A percentile compares a stretch with the other conserved stretches of the same genome.
Evolutionary conservation across 2,113 vertebrate genomes (phyloP).

Genomic region (Muscicapa adusta): DNA sequence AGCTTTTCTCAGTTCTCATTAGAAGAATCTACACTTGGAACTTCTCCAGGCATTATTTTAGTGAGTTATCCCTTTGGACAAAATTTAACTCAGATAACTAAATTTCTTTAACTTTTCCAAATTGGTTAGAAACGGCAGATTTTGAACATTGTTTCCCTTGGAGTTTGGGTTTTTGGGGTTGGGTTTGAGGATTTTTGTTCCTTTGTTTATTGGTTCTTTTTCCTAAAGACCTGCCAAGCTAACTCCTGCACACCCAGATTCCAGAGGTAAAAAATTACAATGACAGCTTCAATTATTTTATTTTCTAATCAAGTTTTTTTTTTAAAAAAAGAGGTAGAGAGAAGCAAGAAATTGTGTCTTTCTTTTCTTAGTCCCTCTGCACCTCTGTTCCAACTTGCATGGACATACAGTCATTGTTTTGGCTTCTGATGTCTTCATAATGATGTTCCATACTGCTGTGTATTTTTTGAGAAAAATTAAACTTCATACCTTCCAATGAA

Average conservation of each 20-base stretch:
- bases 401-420: not conserved
- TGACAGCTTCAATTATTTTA: not conserved
- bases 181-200: not conserved
- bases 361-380: not conserved
- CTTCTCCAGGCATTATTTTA: not conserved
- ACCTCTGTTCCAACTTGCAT: not conserved
- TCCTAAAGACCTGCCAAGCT: not conserved
- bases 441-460: not conserved
- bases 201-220: not conserved
- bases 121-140: not conserved
- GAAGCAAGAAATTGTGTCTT: not conserved
- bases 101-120: not conserved
- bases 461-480: not conserved
- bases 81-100: not conserved
- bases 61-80: not conserved
- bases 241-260: not conserved
- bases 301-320: not conserved
- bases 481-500: not conserved
- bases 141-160: not conserved
- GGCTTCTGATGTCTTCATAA: not conserved
- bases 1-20: not conserved
- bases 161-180: not conserved
- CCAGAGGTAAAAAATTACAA: not conserved
- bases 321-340: not conserved
- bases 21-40: not conserved